Evolutionary conservation across 2,888 invertebrate species (phyloP).

Genomic region (Dendrolimus pini): DNA sequence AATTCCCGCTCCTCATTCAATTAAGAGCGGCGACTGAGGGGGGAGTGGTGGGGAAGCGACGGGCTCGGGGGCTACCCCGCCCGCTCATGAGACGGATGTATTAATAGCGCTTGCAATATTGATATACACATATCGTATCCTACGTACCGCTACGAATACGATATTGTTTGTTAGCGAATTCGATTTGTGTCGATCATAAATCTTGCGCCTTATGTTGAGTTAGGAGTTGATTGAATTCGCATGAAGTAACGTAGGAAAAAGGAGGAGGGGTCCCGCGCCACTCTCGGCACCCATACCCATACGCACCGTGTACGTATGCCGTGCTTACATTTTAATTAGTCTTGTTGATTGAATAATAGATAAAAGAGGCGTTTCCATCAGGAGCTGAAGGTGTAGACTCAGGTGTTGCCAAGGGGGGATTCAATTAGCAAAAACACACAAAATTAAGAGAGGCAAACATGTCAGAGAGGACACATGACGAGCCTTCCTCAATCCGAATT

Average conservation of each 20-base stretch:
- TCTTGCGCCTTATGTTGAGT: slow-evolving; percentile 75
- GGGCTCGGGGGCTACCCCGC: slow-evolving; percentile 37
- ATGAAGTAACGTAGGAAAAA: slow-evolving; percentile 40
- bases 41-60: slow-evolving; percentile 31
- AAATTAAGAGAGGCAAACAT: slow-evolving; percentile 72
- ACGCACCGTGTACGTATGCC: slow-evolving; percentile 4
- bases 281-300: neutral
- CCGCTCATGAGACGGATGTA: slow-evolving; percentile 75
- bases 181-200: slow-evolving; percentile 77
- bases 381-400: slow-evolving; percentile 21
- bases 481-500: slow-evolving; percentile 69
- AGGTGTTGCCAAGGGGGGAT: slow-evolving; percentile 56
- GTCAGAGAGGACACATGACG: slow-evolving; percentile 55
- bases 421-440: slow-evolving; percentile 75
- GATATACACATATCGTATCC: slow-evolving; percentile 73
- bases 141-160: slow-evolving; percentile 70
- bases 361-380: slow-evolving; percentile 31
- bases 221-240: slow-evolving; percentile 69
- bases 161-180: slow-evolving; percentile 76
- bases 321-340: slow-evolving; percentile 43
- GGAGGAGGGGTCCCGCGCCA: slow-evolving; percentile 5
- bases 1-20: slow-evolving; percentile 78
- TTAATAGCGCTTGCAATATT: slow-evolving; percentile 77
- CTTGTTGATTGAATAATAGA: slow-evolving; percentile 53
- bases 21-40: slow-evolving; percentile 74